Percentiles rank a stretch among this genome's conserved stretches.
These are phyloP conservation scores for Phalanger gymnotis DNA, from an alignment of 2,797 vertebrate genomes.

Conservation along the genomic window DNA sequence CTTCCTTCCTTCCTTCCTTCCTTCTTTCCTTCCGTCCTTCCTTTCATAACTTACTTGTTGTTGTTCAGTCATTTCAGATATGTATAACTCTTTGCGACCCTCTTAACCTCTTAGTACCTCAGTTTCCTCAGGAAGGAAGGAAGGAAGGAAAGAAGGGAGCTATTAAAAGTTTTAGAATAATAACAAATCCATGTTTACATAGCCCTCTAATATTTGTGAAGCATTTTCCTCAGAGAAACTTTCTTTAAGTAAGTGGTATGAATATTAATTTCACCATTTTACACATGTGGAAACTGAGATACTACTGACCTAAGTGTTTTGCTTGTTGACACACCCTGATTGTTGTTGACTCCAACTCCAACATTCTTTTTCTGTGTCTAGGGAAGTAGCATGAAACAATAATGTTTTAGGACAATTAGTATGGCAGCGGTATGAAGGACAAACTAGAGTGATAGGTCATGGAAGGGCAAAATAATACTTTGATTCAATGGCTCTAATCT, in stretches of 20 bases:
- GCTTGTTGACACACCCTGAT: not conserved
- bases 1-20: too few species aligned
- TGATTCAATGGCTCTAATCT: not conserved
- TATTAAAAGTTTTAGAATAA: not conserved
- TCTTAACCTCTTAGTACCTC: not conserved
- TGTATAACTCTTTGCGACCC: not conserved
- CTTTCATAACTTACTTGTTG: not conserved
- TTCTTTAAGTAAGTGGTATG: not conserved
- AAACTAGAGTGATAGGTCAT: not conserved
- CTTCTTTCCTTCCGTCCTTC: not conserved
- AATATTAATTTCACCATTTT: not conserved
- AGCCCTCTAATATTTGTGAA: not conserved
- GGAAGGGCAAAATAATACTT: not conserved
- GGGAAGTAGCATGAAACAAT: fast-evolving
- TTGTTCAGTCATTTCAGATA: not conserved
- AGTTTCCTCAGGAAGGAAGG: not conserved
- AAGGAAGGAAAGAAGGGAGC: too few species aligned
- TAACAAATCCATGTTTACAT: not conserved
- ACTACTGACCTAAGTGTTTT: not conserved
- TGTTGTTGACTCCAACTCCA: not conserved
- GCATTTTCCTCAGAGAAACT: not conserved
- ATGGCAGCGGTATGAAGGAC: fast-evolving
- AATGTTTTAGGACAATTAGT: not conserved
- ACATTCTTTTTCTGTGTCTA: not conserved
- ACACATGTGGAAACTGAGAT: not conserved